Evolutionary conservation across 37 sponge, comb jelly and placozoan species (phyloP), one percentile per base, ranked within the genome.

Genomic region (Cladorhizidae sp.): DNA sequence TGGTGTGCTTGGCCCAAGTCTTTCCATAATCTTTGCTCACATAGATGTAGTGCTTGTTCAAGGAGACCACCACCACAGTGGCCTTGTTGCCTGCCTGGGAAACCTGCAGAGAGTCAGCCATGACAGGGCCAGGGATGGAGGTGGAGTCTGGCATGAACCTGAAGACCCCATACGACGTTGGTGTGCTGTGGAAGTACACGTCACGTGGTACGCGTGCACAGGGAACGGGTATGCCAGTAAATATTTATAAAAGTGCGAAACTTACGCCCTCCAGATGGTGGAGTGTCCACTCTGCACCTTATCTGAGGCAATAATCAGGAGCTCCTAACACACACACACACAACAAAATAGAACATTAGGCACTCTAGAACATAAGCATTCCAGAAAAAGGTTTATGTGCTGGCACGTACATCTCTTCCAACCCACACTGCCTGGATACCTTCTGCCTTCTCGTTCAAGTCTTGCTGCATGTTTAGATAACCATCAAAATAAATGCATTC

Each of bases 351-450:
- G 49, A 25, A 40, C 12, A 70, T 49, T 49, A 49, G 28, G 39
- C 39, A 6, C 2, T 33, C 59, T 21, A 1, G 7, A 51, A 28
- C 33, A 35, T 23, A 69, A 14, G 8, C 37, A 32, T 23, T 12
- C 38, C 36, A 22, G 14, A 21, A 25, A 21, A 7, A 9, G 41
- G 20, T 40, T n/a, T n/a, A n/a, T 38, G n/a, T 64, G 25, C 40
- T 63, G 32, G 25, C 1, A 69, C 87, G 75, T 33, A 80, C 87
- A 75, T 87, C 87, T 57, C 57, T 67, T 3, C 70, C 76, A 22
- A 75, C 70, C 87, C 87, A 87, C 6, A 73, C 58, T 0, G 87
- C 87, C 51, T 87, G 87, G 51, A 87, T 31, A 0, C 56, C 31
- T 23, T 87, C 74, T 21, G 81, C 75, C 0, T 64, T 76, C 71